phyloP scores from a whole-genome alignment of 2,113 vertebrate species.

The Neodontobutis hainanensis region DNA sequence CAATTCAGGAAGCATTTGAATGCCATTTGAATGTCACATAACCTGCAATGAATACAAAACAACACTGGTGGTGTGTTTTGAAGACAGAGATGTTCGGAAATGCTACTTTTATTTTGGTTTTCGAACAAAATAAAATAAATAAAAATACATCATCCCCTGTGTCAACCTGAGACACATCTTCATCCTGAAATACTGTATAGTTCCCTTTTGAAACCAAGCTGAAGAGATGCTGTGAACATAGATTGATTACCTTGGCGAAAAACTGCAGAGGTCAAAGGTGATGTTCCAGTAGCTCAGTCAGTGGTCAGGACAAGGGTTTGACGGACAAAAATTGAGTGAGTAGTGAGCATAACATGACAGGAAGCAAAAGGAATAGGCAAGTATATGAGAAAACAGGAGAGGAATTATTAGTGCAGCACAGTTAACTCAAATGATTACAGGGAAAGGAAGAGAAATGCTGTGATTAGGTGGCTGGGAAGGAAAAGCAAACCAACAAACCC shows the following conservation, averaged over 20 bases:
- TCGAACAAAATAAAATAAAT: slow-evolving; percentile 4
- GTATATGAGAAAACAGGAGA: slow-evolving; percentile 66
- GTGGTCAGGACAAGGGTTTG: slow-evolving; percentile 84
- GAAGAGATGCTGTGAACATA: slow-evolving; percentile 74
- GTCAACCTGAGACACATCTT: slow-evolving; percentile 20
- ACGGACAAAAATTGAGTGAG: slow-evolving; percentile 82
- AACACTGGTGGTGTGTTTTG: slow-evolving; percentile 6
- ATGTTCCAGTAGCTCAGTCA: slow-evolving; percentile 82
- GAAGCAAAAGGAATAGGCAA: slow-evolving; percentile 70
- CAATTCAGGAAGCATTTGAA: slow-evolving; percentile 25
- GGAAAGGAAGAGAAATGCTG: slow-evolving; percentile 51
- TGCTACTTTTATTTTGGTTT: slow-evolving; percentile 9
- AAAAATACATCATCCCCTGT: slow-evolving; percentile 12
- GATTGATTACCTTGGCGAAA: slow-evolving; percentile 81
- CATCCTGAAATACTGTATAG: slow-evolving; percentile 18
- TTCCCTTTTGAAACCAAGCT: slow-evolving; percentile 66
- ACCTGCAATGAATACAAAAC: slow-evolving; percentile 20
- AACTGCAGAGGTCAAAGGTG: slow-evolving; percentile 82
- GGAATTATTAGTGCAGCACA: slow-evolving; percentile 76
- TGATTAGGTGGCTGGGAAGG: slow-evolving; percentile 70
- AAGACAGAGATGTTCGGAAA: slow-evolving; percentile 6
- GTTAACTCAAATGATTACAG: slow-evolving; percentile 66
- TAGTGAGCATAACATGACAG: slow-evolving; percentile 79
- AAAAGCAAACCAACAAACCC: slow-evolving; percentile 78
- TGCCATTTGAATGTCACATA: slow-evolving; percentile 22